phyloP scores from a whole-genome alignment of 2,113 vertebrate genomes.

The Oncorhynchus clarkii region DNA sequence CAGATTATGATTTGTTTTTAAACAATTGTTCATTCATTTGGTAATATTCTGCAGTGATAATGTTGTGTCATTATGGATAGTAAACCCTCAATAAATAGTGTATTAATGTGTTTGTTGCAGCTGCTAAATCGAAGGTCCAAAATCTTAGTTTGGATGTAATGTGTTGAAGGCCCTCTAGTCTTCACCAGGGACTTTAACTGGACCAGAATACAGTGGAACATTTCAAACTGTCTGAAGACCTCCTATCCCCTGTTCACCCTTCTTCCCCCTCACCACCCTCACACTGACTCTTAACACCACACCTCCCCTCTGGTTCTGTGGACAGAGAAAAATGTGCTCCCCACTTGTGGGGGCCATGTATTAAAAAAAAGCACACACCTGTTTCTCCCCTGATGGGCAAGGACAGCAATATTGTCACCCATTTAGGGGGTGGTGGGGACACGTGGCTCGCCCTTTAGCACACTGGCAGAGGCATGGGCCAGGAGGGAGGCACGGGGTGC shows the following conservation, averaged over 20 bases:
- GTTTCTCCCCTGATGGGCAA: slow-evolving; percentile 53
- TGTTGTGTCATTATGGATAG: neutral
- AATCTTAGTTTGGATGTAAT: no score
- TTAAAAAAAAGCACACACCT: slow-evolving; percentile 60
- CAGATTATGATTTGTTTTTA: neutral
- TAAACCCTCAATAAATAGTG: no score
- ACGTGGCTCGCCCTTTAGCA: slow-evolving; percentile 61
- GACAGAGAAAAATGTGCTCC: slow-evolving; percentile 31
- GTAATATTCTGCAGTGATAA: no score
- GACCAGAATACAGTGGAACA: neutral
- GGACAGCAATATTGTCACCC: slow-evolving; percentile 70
- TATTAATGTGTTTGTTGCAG: no score
- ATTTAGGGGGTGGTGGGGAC: slow-evolving; percentile 61
- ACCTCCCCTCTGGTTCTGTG: slow-evolving; percentile 21
- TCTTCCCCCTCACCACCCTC: neutral
- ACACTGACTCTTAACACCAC: slow-evolving; percentile 17
- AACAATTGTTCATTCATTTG: neutral
- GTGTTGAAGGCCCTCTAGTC: no score
- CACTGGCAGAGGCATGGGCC: slow-evolving; percentile 27
- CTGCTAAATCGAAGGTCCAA: no score
- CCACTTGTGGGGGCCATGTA: slow-evolving; percentile 19
- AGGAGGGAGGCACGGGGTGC: slow-evolving; percentile 28
- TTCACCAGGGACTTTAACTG: no score
- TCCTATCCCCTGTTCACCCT: neutral
- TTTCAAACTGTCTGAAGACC: neutral